phyloP scores from a whole-genome alignment of 2,113 vertebrate species.

The Orientallactaga bullata region DNA sequence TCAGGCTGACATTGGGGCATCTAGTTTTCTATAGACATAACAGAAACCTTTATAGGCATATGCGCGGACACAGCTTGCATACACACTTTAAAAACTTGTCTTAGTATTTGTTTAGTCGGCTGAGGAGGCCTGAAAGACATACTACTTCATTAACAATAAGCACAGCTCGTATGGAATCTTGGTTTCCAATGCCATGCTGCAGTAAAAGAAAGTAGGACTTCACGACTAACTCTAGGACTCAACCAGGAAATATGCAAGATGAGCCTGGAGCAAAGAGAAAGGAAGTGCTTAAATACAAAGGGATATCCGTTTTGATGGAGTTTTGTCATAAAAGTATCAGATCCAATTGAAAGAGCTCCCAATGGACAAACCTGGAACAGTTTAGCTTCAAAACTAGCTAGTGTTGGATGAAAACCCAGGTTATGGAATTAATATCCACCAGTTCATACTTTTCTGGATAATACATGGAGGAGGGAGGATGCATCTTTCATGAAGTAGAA shows the following conservation, averaged over 20 bases:
- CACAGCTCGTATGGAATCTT: not conserved
- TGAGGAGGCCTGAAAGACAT: not conserved
- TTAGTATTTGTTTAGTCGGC: not conserved
- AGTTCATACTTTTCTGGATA: not conserved
- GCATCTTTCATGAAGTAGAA: not conserved
- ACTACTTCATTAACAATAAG: not conserved
- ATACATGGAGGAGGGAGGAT: not conserved
- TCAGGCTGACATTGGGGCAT: not conserved
- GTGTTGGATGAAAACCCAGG: not conserved
- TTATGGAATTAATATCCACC: not conserved
- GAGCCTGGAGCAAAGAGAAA: not conserved
- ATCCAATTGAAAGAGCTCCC: not conserved
- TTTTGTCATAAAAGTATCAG: not conserved
- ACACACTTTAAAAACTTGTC: not conserved
- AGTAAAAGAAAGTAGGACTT: not conserved
- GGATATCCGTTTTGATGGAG: not conserved
- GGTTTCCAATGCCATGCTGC: not conserved
- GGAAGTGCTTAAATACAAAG: not conserved
- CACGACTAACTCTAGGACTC: not conserved
- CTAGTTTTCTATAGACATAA: not conserved
- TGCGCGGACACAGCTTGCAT: not conserved
- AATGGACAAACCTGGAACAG: not conserved
- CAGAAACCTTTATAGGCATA: not conserved
- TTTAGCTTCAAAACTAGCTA: not conserved
- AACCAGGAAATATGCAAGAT: not conserved